phyloP scores from a whole-genome alignment of 2,113 vertebrate genomes.

The Oryzias woworae region DNA sequence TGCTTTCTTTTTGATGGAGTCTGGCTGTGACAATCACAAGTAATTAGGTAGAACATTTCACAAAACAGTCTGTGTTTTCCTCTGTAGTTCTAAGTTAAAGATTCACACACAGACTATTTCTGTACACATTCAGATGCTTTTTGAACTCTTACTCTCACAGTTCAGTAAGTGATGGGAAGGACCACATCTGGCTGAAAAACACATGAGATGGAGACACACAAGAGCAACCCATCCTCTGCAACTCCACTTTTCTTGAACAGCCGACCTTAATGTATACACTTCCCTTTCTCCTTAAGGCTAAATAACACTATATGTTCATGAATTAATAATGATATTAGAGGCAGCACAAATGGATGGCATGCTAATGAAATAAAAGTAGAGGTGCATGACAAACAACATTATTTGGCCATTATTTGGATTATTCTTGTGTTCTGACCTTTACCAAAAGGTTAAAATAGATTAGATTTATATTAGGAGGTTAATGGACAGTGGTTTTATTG shows the following conservation, averaged over 20 bases:
- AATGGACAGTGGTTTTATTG: slow-evolving; percentile 76
- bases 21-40: slow-evolving; percentile 39
- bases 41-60: slow-evolving; percentile 38
- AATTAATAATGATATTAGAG: slow-evolving; percentile 21
- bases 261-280: slow-evolving; percentile 2
- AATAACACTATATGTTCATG: slow-evolving; percentile 19
- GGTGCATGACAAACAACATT: slow-evolving; percentile 55
- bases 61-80: slow-evolving; percentile 33
- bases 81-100: slow-evolving; percentile 17
- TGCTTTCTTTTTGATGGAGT: slow-evolving; percentile 31
- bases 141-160: neutral
- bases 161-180: neutral
- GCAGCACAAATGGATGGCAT: slow-evolving; percentile 31
- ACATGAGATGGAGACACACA: neutral
- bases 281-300: slow-evolving; percentile 17
- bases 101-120: slow-evolving; percentile 12
- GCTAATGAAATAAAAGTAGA: slow-evolving; percentile 41
- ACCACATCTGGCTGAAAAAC: neutral
- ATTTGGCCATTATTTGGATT: slow-evolving; percentile 67
- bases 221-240: neutral
- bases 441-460: slow-evolving; percentile 71
- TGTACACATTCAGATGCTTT: neutral
- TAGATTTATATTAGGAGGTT: slow-evolving; percentile 74
- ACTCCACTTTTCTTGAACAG: neutral
- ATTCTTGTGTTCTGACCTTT: slow-evolving; percentile 66